Conservation (phyloP, 2,888 invertebrate species). For the Lydus trimaculatus region DNA sequence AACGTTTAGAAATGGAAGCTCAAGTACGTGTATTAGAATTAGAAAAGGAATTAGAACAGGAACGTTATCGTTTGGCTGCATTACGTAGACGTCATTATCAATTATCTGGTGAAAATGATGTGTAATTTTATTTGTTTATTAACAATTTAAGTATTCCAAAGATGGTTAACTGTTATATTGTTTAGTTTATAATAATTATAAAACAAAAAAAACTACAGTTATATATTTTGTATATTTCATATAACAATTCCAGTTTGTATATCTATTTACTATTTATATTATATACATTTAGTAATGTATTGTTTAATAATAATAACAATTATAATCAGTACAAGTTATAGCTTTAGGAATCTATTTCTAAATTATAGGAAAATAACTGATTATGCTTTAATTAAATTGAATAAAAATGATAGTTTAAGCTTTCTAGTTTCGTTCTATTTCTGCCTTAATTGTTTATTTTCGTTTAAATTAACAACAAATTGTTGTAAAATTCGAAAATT, state of each 20-base stretch:
- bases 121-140: slow-evolving; percentile 26
- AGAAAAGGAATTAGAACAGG: slow-evolving; percentile 88
- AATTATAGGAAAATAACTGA: background rate
- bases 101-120: slow-evolving; percentile 72
- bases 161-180: slow-evolving; percentile 39
- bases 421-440: background rate
- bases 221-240: slow-evolving; percentile 44
- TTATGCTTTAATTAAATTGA: background rate
- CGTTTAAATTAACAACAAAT: no score
- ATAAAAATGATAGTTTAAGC: background rate
- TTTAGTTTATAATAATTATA: slow-evolving; percentile 39
- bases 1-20: slow-evolving; percentile 96
- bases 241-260: slow-evolving; percentile 24
- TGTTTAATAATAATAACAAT: background rate
- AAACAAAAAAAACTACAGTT: slow-evolving; percentile 25
- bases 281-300: slow-evolving; percentile 1
- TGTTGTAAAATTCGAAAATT: background rate
- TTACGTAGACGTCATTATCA: slow-evolving; percentile 93
- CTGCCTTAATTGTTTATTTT: no score
- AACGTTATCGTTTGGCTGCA: slow-evolving; percentile 84
- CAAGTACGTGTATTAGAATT: slow-evolving; percentile 94
- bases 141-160: slow-evolving; percentile 17
- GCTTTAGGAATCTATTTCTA: background rate
- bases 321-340: background rate
- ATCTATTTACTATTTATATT: slow-evolving; percentile 22